phyloP scores from a whole-genome alignment of 2,113 vertebrate genomes.

The Miniopterus natalensis region DNA sequence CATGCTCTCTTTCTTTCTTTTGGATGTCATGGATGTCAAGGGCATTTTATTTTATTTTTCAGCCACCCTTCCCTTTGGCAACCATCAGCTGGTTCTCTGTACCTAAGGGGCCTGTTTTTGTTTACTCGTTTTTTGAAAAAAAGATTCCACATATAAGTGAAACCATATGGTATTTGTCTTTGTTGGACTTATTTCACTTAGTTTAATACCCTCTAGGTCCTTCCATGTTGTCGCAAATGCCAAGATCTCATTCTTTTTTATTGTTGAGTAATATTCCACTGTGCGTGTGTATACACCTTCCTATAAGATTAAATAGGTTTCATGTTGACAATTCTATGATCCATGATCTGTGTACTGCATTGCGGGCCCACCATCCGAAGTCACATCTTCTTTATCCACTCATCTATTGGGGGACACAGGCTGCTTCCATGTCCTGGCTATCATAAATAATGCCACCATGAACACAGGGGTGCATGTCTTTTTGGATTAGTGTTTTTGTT shows the following conservation, averaged over 20 bases:
- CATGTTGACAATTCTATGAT: not conserved
- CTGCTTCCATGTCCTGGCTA: not conserved
- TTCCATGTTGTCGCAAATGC: not conserved
- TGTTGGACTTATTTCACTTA: not conserved
- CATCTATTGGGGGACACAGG: not conserved
- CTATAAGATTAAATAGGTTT: not conserved
- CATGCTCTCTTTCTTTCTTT: not conserved
- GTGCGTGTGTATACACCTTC: not conserved
- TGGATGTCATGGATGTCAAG: not conserved
- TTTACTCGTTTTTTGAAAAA: not conserved
- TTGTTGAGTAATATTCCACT: not conserved
- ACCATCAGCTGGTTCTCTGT: not conserved
- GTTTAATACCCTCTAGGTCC: not conserved
- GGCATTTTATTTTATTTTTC: not conserved
- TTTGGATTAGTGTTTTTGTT: not conserved
- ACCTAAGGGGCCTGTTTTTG: not conserved
- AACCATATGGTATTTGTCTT: not conserved
- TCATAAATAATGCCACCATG: not conserved
- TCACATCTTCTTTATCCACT: not conserved
- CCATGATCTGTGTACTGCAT: not conserved
- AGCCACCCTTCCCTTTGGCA: not conserved
- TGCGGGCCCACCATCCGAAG: not conserved
- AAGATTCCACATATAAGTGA: not conserved
- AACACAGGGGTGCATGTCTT: not conserved
- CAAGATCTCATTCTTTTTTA: not conserved